Evolutionary conservation across 1,140 invertebrate genomes (phyloP), one percentile per base, ranked within the genome.

Genomic region (Holcopasites calliopsidis): DNA sequence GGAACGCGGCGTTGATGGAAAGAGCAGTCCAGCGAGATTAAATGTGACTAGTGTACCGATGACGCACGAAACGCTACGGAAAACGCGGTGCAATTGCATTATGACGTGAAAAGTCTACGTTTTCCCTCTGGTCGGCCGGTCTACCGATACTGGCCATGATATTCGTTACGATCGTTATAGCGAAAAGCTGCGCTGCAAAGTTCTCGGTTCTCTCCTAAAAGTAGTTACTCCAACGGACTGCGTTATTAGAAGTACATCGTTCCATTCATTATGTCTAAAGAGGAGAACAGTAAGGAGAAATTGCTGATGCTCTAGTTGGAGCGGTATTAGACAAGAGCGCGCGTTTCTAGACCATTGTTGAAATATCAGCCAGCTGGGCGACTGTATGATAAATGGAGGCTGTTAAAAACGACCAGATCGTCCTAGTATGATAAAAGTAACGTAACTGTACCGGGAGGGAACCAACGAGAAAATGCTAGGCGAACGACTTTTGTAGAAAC

Each of bases 371-470:
- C 13, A 62, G n/a, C 49, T 50, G 31, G 21, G 42, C 31, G 13
- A 33, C 62, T n/a, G 38, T 54, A 18, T 28, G 23, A 18, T n/a
- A n/a, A 49, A 75, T 31, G 71, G 11, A 18, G 16, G 28, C 50
- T 42, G 44, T 74, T 66, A 74, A 66, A 74, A 74, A 74, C 49
- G 5, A 7, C 3, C 50, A 44, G 71, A 74, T 74, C 21, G 71
- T 58, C 65, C 42, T n/a, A 23, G 40, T 50, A 69, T 38, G 72
- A 75, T 68, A 75, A n/a, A n/a, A 60, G 23, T 13, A 33, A 58
- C n/a, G 23, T 75, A 75, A 75, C 73, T 60, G 73, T 75, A 75
- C 44, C 4, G 16, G 2, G 21, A 33, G 31, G 33, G 31, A 40
- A 10, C 18, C n/a, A 18, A 42, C 8, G 7, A 42, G 18, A 69